Evolutionary conservation across 35 echinoderm and acorn worm species (phyloP), one percentile per base, ranked within the genome.

Genomic region (Ptychodera flava): DNA sequence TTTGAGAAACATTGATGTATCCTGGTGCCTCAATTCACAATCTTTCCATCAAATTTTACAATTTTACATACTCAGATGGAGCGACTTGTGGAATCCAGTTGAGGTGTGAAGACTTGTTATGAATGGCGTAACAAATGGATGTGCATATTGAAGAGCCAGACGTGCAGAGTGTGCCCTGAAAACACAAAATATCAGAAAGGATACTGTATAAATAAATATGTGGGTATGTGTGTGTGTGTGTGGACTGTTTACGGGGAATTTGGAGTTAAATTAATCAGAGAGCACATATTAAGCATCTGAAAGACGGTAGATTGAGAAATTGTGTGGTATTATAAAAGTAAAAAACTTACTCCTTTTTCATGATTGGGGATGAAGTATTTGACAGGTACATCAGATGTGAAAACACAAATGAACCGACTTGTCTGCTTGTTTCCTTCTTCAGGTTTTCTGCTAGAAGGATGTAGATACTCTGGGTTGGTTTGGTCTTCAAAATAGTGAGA

Each of bases 401-500:
- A n/a, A 33, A 86, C 28, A 91, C 85, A 64, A 91, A 91, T 0
- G 78, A 34, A 1, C 79, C 31, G 78, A 91, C 78, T 52, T 91
- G 83, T 53, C 32, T 78, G 78, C 78, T 86, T 16, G 84, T 91
- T 78, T 85, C 84, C n/a, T 82, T 86, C 77, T 86, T 91, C n/a
- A 86, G 1, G 16, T 86, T 35, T 80, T 91, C 84, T 38, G 84
- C 84, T 78, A 91, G 79, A 37, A 86, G 84, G 37, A 80, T 86
- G 29, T 86, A 64, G 31, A 86, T 27, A 32, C 35, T 79, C 28
- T 84, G 84, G 37, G 35, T 79, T 81, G 37, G 78, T 28, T 86
- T 78, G 89, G 77, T 80, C 35, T 86, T 36, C 28, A 85, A 33
- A 28, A 35, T 81, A n/a, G 80, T 80, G 10, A 91, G 79, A 78